phyloP scores from a whole-genome alignment of 2,888 invertebrate species.

The Cryptocephalus primarius region DNA sequence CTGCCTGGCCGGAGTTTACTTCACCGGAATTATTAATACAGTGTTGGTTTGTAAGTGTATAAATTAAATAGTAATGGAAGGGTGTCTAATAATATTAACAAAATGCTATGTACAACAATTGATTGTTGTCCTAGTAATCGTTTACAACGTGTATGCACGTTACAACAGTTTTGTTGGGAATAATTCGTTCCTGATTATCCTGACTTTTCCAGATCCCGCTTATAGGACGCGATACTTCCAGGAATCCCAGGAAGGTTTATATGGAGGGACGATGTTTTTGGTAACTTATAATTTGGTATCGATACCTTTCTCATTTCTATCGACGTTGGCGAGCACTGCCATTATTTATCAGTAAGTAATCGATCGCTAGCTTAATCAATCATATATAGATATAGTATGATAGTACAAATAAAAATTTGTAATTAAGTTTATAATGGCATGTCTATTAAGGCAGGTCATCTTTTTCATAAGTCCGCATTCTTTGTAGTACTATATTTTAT shows the following conservation, averaged over 20 bases:
- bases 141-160: too few relatives aligned
- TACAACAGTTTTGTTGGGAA: too few relatives aligned
- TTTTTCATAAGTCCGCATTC: too few relatives aligned
- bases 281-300: constrained; percentile 72
- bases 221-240: constrained; percentile 88
- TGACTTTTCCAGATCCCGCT: constrained; percentile 53
- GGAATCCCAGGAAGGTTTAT: constrained; percentile 80
- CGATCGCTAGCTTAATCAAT: background rate
- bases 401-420: too few relatives aligned
- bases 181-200: too few relatives aligned
- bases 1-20: constrained; percentile 54
- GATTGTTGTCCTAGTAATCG: too few relatives aligned
- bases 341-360: constrained; percentile 59
- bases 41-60: constrained; percentile 54
- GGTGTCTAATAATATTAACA: too few relatives aligned
- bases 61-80: background rate
- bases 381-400: background rate
- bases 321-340: constrained; percentile 59
- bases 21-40: constrained; percentile 58
- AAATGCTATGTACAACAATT: too few relatives aligned
- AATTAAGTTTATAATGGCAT: too few relatives aligned
- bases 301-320: constrained; percentile 70
- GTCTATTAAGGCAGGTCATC: too few relatives aligned
- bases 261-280: constrained; percentile 75
- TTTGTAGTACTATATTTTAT: too few relatives aligned